A percentile compares a stretch with the other conserved stretches of the same genome.
These are phyloP conservation scores for Nebria ingens DNA, from an alignment of 1,140 invertebrate species.

Conservation along the genomic window DNA sequence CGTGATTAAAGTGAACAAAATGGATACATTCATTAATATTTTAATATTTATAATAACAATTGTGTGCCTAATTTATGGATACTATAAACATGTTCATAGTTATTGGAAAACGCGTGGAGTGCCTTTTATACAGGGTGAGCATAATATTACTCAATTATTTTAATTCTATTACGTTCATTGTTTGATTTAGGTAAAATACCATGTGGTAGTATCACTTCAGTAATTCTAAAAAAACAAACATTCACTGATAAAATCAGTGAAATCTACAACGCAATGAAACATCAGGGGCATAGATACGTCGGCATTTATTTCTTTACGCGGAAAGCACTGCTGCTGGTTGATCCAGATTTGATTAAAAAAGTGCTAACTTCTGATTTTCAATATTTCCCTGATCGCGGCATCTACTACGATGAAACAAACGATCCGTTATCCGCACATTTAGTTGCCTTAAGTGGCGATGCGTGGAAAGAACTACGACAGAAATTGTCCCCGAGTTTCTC, in stretches of 20 bases:
- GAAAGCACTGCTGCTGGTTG: slow-evolving; percentile 38
- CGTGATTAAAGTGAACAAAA: neutral
- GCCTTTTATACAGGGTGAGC: slow-evolving; percentile 28
- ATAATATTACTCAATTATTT: too few species aligned
- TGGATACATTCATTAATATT: too few species aligned
- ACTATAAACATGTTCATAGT: slow-evolving; percentile 23
- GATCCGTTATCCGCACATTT: slow-evolving; percentile 25
- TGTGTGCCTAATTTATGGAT: slow-evolving; percentile 17
- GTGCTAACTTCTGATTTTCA: slow-evolving; percentile 41
- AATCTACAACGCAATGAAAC: slow-evolving; percentile 22
- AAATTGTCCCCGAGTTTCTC: slow-evolving; percentile 47
- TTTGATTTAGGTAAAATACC: slow-evolving; percentile 28
- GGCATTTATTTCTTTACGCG: slow-evolving; percentile 40
- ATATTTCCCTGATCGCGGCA: slow-evolving; percentile 36
- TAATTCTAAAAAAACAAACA: slow-evolving; percentile 26
- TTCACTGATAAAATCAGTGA: slow-evolving; percentile 28
- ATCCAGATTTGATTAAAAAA: slow-evolving; percentile 47
- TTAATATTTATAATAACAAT: neutral
- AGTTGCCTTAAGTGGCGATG: slow-evolving; percentile 25
- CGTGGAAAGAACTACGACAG: slow-evolving; percentile 40
- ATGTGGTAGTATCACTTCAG: slow-evolving; percentile 29
- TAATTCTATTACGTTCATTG: too few species aligned
- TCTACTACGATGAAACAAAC: slow-evolving; percentile 30
- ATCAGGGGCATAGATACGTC: slow-evolving; percentile 22
- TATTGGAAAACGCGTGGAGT: slow-evolving; percentile 36